These are phyloP conservation scores for Nebria ingens DNA, from an alignment of 1,140 invertebrate species.

Conservation along the genomic window DNA sequence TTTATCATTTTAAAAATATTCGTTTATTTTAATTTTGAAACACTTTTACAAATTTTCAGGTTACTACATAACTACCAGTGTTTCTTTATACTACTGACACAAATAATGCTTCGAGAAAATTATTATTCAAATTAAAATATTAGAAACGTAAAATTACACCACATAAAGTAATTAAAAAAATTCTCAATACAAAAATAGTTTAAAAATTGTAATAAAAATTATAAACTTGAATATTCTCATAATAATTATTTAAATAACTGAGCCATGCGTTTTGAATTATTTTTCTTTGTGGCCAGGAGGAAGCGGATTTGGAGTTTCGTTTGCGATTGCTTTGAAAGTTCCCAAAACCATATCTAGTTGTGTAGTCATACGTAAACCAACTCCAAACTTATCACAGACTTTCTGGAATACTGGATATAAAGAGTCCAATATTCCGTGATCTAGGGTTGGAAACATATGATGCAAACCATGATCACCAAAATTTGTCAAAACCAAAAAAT, in stretches of 20 bases:
- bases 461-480: conserved; percentile 72
- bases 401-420: conserved; percentile 53
- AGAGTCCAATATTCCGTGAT: conserved; percentile 57
- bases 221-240: too few relatives aligned
- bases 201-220: too few relatives aligned
- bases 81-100: too few relatives aligned
- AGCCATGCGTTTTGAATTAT: too few relatives aligned
- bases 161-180: too few relatives aligned
- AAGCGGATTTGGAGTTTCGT: conserved; percentile 35
- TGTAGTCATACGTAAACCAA: conserved; percentile 41
- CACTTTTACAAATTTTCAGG: neutral
- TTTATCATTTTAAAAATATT: conserved; percentile 1
- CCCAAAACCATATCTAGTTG: conserved; percentile 53
- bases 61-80: too few relatives aligned
- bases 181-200: too few relatives aligned
- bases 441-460: conserved; percentile 72
- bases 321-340: conserved; percentile 55
- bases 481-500: conserved; percentile 54
- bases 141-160: too few relatives aligned
- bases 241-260: too few relatives aligned
- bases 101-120: too few relatives aligned
- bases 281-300: conserved; percentile 15
- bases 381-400: conserved; percentile 58
- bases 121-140: too few relatives aligned
- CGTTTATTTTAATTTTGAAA: conserved; percentile 11